Evolutionary conservation across 1,140 invertebrate genomes (phyloP), one percentile per base, ranked within the genome.

Genomic region (Neodiprion lecontei): DNA sequence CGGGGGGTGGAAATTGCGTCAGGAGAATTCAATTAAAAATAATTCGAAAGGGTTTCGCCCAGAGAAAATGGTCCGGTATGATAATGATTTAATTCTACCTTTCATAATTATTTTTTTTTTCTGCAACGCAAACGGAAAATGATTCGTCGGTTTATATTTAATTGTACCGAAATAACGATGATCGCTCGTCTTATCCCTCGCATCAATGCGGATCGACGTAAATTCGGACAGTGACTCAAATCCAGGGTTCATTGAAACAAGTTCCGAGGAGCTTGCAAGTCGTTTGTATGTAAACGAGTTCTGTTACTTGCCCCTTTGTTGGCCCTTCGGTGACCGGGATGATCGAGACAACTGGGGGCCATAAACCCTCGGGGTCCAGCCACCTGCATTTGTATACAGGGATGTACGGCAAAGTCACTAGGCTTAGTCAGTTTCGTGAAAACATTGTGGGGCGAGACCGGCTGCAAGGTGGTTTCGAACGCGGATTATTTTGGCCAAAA

Each of bases 11-110:
- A 86, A 86, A 87, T 86, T 87, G 85, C 82, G 86, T 84, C 83
- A 78, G 77, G 74, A 73, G 79, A 85, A 87, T 87, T 87, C 85
- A 87, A 87, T 87, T 87, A 87, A 87, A 87, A 84, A 77, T 87
- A 84, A 85, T 84, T 78, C 73, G 72, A 74, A 77, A 79, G 76
- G 78, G 76, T 76, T 40, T 76, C 74, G 70, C 48, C 0, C 68
- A 49, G 69, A 79, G 77, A 79, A 79, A 77, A 72, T 28, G n/a
- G 72, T 5, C 28, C 28, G 1, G 28, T 2, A 40, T 40, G 5
- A 40, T 40, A 40, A 40, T 40, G 28, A 40, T 40, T 40, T 40
- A 5, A 40, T 40, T 40, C 28, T 40, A 40, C 28, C 2, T 40
- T 40, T 40, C 28, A 40, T 5, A 40, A 3, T 40, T 40, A 40